Evolutionary conservation across 1,140 invertebrate genomes (phyloP).

Genomic region (Trichomalopsis sarcophagae): DNA sequence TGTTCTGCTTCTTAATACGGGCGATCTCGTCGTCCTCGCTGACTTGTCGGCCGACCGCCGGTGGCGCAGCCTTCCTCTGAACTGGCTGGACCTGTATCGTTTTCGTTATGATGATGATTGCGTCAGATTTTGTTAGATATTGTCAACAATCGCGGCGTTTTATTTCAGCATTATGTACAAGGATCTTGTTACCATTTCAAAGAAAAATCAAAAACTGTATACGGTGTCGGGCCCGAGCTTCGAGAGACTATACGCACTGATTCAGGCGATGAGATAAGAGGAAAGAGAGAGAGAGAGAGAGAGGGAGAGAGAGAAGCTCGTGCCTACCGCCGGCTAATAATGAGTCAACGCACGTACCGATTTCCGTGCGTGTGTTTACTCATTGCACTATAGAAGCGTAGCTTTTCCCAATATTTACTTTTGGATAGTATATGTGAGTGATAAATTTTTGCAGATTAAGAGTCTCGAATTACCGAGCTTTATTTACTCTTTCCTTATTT

Average conservation of each 20-base stretch:
- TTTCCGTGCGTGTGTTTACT: not conserved
- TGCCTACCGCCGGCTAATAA: not conserved
- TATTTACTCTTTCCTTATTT: slow-evolving; percentile 26
- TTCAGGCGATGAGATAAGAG: not conserved
- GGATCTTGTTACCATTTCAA: slow-evolving; percentile 3
- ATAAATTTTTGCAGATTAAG: not conserved
- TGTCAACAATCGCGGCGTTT: not conserved
- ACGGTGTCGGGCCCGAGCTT: not conserved
- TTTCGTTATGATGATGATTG: slow-evolving; percentile 8
- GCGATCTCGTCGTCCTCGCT: slow-evolving; percentile 91
- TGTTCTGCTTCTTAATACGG: slow-evolving; percentile 92
- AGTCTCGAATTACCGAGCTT: not conserved
- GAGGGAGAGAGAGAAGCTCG: not conserved
- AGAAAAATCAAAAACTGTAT: slow-evolving; percentile 1
- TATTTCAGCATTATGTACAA: not conserved
- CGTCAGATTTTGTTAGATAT: not conserved
- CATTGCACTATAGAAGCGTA: not conserved
- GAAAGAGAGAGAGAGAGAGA: not conserved
- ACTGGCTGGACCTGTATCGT: slow-evolving; percentile 58
- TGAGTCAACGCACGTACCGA: not conserved
- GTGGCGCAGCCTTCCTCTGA: slow-evolving; percentile 73
- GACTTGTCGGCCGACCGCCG: slow-evolving; percentile 22
- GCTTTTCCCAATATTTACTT: not conserved
- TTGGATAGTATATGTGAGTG: not conserved
- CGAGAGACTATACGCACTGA: not conserved